Evolutionary conservation across 2,797 vertebrate genomes (phyloP).

Genomic region (Telmatherina bonti): DNA sequence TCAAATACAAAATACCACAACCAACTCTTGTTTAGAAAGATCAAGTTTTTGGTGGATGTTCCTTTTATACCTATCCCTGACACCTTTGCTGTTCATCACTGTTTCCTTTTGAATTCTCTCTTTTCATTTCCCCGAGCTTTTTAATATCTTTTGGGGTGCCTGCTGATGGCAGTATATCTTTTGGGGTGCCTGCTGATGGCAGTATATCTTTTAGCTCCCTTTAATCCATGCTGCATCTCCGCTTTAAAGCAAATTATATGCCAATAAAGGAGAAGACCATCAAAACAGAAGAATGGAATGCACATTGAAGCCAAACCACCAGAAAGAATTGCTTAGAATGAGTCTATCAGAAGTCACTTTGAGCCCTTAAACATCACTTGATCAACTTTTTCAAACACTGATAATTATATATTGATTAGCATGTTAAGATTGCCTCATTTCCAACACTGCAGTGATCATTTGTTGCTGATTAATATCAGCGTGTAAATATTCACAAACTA

Average conservation of each 20-base stretch:
- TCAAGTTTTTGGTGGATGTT: background rate
- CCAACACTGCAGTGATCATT: background rate
- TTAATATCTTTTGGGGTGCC: background rate
- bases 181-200: too few relatives aligned
- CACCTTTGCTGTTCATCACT: background rate
- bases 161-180: too few relatives aligned
- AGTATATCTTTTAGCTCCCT: background rate
- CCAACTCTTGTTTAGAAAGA: background rate
- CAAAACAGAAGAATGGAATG: background rate
- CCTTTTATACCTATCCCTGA: background rate
- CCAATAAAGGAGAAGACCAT: background rate
- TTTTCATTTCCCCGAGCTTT: background rate
- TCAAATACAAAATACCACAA: too few relatives aligned
- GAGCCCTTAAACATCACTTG: background rate
- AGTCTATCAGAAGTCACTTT: conserved; percentile 2
- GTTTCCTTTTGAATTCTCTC: background rate
- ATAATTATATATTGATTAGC: background rate
- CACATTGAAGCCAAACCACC: conserved; percentile 5
- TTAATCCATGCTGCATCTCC: conserved; percentile 12
- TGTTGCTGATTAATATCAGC: background rate
- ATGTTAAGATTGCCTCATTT: background rate
- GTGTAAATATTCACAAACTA: background rate
- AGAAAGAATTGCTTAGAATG: background rate
- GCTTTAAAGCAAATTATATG: background rate
- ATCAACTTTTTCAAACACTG: background rate